phyloP scores from a whole-genome alignment of 1,140 invertebrate genomes.

The Papilio polytes region DNA sequence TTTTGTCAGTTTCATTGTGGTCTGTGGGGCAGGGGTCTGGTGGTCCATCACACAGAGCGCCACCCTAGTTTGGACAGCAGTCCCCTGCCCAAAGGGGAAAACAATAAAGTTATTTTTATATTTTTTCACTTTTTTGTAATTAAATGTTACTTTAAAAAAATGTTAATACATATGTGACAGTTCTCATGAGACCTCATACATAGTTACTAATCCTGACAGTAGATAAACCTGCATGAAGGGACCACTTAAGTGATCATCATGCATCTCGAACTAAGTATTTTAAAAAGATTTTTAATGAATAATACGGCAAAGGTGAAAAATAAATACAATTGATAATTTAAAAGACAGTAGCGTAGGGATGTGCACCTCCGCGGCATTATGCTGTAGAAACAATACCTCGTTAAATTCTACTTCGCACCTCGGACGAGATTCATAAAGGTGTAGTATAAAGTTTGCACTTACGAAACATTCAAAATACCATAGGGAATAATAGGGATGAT shows the following conservation, averaged over 20 bases:
- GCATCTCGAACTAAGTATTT: not conserved
- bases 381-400: constrained; percentile 18
- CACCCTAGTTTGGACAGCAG: too few relatives aligned
- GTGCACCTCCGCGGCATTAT: not conserved
- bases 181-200: too few relatives aligned
- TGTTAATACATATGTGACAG: too few relatives aligned
- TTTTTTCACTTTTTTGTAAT: too few relatives aligned
- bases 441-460: not conserved
- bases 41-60: too few relatives aligned
- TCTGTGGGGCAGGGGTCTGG: too few relatives aligned
- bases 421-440: not conserved
- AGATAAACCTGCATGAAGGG: too few relatives aligned
- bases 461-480: not conserved
- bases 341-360: constrained; percentile 10
- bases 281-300: not conserved
- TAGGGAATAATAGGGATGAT: not conserved
- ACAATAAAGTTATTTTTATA: too few relatives aligned
- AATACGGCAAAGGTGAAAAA: constrained; percentile 7
- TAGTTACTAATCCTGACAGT: not conserved
- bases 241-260: too few relatives aligned
- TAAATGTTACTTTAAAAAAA: too few relatives aligned
- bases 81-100: too few relatives aligned
- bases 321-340: constrained; percentile 23
- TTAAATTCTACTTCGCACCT: constrained; percentile 12
- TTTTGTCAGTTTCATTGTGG: too few relatives aligned